Evolutionary conservation across 2,113 vertebrate species (phyloP), one percentile per base, ranked within the genome.

Genomic region (Chloebia gouldiae): DNA sequence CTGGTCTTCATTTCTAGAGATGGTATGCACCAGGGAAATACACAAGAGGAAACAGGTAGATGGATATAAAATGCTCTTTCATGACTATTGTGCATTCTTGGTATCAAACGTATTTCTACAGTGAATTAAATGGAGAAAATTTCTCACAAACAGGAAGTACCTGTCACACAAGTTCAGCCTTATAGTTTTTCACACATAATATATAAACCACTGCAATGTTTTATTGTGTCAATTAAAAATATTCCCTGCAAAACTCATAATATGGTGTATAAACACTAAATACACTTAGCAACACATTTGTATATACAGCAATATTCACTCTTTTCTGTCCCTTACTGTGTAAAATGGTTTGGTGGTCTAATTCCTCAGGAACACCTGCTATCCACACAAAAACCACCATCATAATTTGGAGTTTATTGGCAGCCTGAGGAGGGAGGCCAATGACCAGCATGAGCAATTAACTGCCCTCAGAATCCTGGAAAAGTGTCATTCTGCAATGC

Each of bases 181-280:
- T 71, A n/a, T 2, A 37, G 33, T 44, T 96, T 95, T 90, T 90
- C 72, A 82, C 10, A 28, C 14, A 19, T 44, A 51, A 65, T 75
- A 90, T 44, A 73, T 7, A 86, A 70, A 56, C 49, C 86, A 66
- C 59, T 45, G 40, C 71, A 77, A 88, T 0, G 9, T 85, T 93
- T 97, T 81, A 92, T 50, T 63, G 15, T 59, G 60, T 39, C 70
- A 82, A 87, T 90, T 96, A 88, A 89, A 96, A 93, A 85, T 25
- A 37, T 65, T 80, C 73, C 35, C 82, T 71, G 73, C 63, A 92
- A 93, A 94, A 95, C 47, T 72, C 85, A n/a, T 82, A 88, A 79
- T 40, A 71, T 0, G 6, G 15, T 71, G 17, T 42, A 89, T 81
- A 95, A 90, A 88, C 59, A 88, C 54, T 65, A 72, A 88, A 96